Conservation (phyloP, 2,888 invertebrate species). For the Drosophila ustulata region DNA sequence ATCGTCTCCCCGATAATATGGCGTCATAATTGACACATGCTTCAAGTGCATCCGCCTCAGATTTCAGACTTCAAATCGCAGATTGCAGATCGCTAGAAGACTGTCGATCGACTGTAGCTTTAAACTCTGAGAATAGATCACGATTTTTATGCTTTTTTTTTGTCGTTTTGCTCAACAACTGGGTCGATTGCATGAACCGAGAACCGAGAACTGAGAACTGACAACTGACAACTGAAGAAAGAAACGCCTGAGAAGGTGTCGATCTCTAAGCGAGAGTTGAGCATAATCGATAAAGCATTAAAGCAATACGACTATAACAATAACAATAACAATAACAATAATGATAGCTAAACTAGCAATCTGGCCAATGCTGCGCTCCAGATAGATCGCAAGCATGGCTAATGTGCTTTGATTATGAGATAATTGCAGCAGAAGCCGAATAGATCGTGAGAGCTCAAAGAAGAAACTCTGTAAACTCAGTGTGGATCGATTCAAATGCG, state of each 20-base stretch:
- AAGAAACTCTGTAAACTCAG: background rate
- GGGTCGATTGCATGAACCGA: background rate
- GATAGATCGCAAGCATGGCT: background rate
- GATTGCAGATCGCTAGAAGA: conserved; percentile 9
- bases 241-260: background rate
- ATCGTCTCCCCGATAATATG: conserved; percentile 46
- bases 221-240: background rate
- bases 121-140: conserved; percentile 47
- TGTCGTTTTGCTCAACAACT: background rate
- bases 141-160: conserved; percentile 10
- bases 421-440: background rate
- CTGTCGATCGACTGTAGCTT: background rate
- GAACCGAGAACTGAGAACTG: background rate
- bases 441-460: background rate
- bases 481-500: background rate
- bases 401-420: background rate
- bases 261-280: background rate
- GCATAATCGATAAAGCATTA: background rate
- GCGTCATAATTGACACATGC: conserved; percentile 77
- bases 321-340: background rate
- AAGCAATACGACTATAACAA: background rate
- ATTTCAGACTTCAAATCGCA: conserved; percentile 37
- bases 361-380: background rate
- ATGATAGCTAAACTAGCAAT: background rate
- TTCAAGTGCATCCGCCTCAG: conserved; percentile 71